phyloP scores from a whole-genome alignment of 1,140 invertebrate species.

The Magallana ariakensis region DNA sequence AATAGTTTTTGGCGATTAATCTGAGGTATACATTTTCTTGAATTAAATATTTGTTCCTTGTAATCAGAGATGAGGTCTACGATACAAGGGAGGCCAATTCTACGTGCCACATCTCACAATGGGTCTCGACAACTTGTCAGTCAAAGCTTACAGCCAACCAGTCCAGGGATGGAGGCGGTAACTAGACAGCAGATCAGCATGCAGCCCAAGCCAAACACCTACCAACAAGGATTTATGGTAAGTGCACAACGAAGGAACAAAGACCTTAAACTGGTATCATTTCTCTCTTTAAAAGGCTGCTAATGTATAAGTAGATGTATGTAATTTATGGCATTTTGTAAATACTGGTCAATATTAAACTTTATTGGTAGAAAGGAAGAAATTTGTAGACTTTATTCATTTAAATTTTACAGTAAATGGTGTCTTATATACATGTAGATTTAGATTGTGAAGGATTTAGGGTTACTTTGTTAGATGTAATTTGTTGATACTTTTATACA shows the following conservation, averaged over 20 bases:
- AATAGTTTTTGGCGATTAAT: no score
- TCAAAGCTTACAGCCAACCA: constrained; percentile 1
- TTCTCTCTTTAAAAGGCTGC: background rate
- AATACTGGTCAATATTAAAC: no score
- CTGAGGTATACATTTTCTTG: no score
- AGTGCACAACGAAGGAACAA: background rate
- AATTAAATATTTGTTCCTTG: background rate
- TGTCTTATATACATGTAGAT: no score
- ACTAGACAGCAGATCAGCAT: background rate
- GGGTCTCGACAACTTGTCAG: background rate
- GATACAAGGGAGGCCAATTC: background rate
- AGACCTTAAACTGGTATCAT: background rate
- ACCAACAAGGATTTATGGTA: background rate
- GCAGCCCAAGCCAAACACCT: background rate
- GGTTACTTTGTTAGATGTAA: no score
- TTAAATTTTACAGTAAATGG: no score
- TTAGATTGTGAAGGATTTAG: no score
- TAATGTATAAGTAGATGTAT: no score
- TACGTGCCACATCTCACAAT: constrained; percentile 23
- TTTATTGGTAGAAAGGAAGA: no score
- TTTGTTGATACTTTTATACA: no score
- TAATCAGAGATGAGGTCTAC: background rate
- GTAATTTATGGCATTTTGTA: no score
- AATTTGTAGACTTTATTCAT: no score
- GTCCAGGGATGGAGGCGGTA: background rate